phyloP scores from a whole-genome alignment of 1,140 invertebrate species.

The Atta colombica region DNA sequence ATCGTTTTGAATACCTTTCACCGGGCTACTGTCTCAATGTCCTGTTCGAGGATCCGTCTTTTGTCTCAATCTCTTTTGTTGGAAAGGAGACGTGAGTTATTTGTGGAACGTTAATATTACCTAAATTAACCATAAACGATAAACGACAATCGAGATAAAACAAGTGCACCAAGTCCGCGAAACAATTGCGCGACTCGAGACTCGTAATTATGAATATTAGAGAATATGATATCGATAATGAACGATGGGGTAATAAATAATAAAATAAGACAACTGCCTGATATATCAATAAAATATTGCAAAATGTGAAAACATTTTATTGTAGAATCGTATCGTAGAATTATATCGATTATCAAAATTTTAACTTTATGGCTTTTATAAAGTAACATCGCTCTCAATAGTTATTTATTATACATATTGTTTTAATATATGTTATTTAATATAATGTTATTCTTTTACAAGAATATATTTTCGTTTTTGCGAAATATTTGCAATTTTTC shows the following conservation, averaged over 20 bases:
- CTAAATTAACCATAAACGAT: constrained; percentile 57
- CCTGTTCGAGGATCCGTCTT: constrained; percentile 59
- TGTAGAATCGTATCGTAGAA: background rate
- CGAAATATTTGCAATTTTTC: background rate
- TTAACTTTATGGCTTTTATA: background rate
- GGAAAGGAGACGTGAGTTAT: constrained; percentile 2
- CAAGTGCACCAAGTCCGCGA: background rate
- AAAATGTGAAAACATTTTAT: background rate
- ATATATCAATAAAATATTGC: background rate
- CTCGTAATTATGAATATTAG: constrained; percentile 33
- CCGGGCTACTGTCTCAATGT: constrained; percentile 46
- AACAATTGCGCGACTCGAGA: constrained; percentile 19
- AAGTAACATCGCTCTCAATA: background rate
- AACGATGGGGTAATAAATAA: constrained; percentile 11
- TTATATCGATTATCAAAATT: background rate
- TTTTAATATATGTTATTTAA: background rate
- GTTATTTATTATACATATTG: background rate
- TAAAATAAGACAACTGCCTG: background rate
- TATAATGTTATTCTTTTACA: background rate
- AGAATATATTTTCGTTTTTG: background rate
- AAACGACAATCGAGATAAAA: constrained; percentile 32
- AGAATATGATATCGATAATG: background rate
- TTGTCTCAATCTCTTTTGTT: constrained; percentile 35
- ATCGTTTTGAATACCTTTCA: constrained; percentile 71
- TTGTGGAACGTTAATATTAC: constrained; percentile 44